Base-by-base conservation (phyloP, 2,113 vertebrate genomes). In the Condylura cristata region DNA sequence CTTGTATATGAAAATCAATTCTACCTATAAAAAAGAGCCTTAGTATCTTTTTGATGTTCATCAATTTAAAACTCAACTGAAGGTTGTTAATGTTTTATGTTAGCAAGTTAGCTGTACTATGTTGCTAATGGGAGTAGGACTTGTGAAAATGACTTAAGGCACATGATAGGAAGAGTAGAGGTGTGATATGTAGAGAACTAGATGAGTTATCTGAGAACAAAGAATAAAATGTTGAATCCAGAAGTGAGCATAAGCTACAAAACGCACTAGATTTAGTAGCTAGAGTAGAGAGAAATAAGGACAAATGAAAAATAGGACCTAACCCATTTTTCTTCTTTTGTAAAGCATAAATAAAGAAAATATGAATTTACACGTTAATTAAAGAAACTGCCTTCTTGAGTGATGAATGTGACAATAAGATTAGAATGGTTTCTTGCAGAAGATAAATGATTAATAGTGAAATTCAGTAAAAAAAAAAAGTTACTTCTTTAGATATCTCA, bases 11-110 rank as follows among this genome's bases (percentile, higher is more conserved):
- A 79, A 22, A 65, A 58, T 90, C 48, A 79, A 39, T 56, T 94
- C 81, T 66, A 37, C 30, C 86, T 85, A 79, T 74, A 46, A 13
- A 68, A 37, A 86, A 46, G n/a, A 79, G 22, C 18, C 0, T 71
- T 85, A 44, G 8, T 95, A 32, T 88, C 14, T 56, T 81, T 90
- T 86, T 83, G 37, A 41, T 75, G 5, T 60, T 58, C 8, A 60
- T 80, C 34, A 48, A 30, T 84, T 83, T 71, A 89, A 95, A 85
- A 66, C 60, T 81, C 32, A n/a, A 60, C 12, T 93, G 65, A 91
- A 10, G 51, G 8, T 80, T 91, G 53, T 39, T 83, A 32, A 10
- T 4, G 30, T 79, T 76, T 91, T 56, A 41, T 6, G 8, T 83
- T 87, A 66, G 65, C 44, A 81, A 90, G 80, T 70, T 22, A 34